Evolutionary conservation across 1,140 invertebrate species (phyloP).

Genomic region (Platyura marginata): DNA sequence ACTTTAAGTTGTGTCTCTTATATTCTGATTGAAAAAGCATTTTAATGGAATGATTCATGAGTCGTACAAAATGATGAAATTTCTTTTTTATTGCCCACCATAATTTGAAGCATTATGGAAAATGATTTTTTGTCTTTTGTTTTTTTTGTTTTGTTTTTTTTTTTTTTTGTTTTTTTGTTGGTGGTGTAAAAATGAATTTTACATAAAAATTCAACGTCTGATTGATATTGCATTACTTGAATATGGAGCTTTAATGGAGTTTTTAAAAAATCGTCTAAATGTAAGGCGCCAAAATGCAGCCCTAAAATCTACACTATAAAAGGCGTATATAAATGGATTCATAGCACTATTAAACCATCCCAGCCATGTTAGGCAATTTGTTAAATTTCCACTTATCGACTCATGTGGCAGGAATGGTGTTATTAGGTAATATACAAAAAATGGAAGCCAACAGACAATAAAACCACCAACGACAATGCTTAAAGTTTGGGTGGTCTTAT

Average conservation of each 20-base stretch:
- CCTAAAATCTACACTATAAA: constrained; percentile 57
- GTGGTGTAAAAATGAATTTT: too few species aligned
- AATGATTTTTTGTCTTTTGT: too few species aligned
- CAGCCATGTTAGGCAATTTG: constrained; percentile 66
- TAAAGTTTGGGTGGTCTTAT: constrained; percentile 69
- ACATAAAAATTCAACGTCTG: too few species aligned
- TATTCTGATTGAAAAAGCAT: too few species aligned
- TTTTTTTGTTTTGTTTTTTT: too few species aligned
- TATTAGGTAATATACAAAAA: constrained; percentile 64
- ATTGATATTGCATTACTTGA: constrained; percentile 23
- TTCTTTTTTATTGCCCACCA: too few species aligned
- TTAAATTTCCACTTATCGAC: constrained; percentile 35
- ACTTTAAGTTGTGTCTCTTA: too few species aligned
- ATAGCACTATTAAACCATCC: constrained; percentile 77
- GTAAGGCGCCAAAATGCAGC: constrained; percentile 59
- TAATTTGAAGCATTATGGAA: too few species aligned
- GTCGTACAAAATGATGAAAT: too few species aligned
- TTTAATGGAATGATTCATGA: too few species aligned
- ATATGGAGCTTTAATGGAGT: constrained; percentile 10
- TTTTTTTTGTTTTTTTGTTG: too few species aligned
- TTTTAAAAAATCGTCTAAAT: constrained; percentile 5
- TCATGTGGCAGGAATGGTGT: constrained; percentile 38
- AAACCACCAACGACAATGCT: constrained; percentile 78
- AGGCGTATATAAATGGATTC: constrained; percentile 62
- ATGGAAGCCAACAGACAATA: constrained; percentile 68